phyloP scores from a whole-genome alignment of 1,140 invertebrate genomes.

The Brachionus koreanus region DNA sequence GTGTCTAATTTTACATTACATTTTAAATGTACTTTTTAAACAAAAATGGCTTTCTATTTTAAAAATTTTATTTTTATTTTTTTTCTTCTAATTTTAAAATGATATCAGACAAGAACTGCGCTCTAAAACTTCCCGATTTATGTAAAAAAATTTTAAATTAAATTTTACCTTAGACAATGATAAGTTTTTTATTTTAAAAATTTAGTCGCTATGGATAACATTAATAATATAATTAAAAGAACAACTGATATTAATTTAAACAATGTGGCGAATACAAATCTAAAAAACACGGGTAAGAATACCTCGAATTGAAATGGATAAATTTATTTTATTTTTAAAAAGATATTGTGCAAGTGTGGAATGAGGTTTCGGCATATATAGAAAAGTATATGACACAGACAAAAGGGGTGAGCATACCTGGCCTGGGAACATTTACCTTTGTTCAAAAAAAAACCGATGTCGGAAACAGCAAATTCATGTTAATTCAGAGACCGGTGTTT shows the following conservation, averaged over 20 bases:
- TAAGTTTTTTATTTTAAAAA: background rate
- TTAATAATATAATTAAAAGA: conserved; percentile 17
- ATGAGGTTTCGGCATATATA: conserved; percentile 54
- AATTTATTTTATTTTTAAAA: background rate
- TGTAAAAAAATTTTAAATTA: background rate
- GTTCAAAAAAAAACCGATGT: conserved; percentile 56
- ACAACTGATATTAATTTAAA: conserved; percentile 26
- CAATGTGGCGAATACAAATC: background rate
- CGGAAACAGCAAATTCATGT: conserved; percentile 56
- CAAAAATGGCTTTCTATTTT: background rate
- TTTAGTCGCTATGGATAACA: conserved; percentile 28
- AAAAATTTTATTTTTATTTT: background rate
- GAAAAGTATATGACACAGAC: conserved; percentile 55
- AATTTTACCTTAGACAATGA: background rate
- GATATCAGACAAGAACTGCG: background rate
- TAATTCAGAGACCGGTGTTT: conserved; percentile 57
- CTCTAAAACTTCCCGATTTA: background rate
- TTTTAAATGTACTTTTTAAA: background rate
- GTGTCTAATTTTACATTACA: background rate
- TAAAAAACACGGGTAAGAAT: background rate
- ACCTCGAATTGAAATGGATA: too few relatives aligned
- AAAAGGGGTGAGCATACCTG: conserved; percentile 55
- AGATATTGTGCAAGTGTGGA: conserved; percentile 57
- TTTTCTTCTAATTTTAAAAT: background rate
- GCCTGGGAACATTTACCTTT: conserved; percentile 56